Conservation (phyloP, 2,113 vertebrate genomes). For the Hassar affinis region DNA sequence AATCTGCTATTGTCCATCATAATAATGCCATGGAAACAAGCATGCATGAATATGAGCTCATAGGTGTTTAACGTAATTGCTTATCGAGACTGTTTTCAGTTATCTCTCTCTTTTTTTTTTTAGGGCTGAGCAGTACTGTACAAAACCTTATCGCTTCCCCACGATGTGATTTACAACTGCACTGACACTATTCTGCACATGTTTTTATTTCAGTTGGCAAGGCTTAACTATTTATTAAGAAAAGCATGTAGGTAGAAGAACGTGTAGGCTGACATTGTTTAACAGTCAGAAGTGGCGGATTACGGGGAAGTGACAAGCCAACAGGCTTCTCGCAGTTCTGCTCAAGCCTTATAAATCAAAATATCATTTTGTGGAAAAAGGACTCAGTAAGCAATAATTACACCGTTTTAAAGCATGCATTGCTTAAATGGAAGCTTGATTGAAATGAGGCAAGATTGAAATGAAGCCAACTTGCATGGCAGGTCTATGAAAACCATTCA, state of each 20-base stretch:
- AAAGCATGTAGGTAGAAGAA: not conserved
- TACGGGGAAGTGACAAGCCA: conserved; percentile 20
- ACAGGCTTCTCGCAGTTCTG: conserved; percentile 21
- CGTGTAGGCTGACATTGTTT: conserved; percentile 25
- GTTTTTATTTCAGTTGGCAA: conserved; percentile 14
- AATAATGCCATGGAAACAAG: conserved; percentile 34
- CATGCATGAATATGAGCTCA: conserved; percentile 16
- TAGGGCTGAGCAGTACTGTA: not conserved
- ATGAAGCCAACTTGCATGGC: conserved; percentile 39
- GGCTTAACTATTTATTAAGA: conserved; percentile 19
- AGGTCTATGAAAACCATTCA: conserved; percentile 2
- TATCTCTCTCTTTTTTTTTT: not conserved
- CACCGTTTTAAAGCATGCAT: conserved; percentile 23
- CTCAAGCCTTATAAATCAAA: conserved; percentile 14
- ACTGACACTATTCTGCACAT: conserved; percentile 11
- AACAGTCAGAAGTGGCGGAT: conserved; percentile 26
- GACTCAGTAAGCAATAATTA: conserved; percentile 35
- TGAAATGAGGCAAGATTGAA: conserved; percentile 18
- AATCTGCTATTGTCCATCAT: conserved; percentile 21
- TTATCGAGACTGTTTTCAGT: conserved; percentile 11
- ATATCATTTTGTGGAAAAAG: not conserved
- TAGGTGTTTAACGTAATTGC: conserved; percentile 27
- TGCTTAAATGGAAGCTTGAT: conserved; percentile 38
- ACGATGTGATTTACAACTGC: conserved; percentile 24
- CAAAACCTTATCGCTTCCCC: conserved; percentile 19